These are phyloP conservation scores for Sylvia atricapilla DNA, from an alignment of 2,113 vertebrate genomes.

Conservation along the genomic window DNA sequence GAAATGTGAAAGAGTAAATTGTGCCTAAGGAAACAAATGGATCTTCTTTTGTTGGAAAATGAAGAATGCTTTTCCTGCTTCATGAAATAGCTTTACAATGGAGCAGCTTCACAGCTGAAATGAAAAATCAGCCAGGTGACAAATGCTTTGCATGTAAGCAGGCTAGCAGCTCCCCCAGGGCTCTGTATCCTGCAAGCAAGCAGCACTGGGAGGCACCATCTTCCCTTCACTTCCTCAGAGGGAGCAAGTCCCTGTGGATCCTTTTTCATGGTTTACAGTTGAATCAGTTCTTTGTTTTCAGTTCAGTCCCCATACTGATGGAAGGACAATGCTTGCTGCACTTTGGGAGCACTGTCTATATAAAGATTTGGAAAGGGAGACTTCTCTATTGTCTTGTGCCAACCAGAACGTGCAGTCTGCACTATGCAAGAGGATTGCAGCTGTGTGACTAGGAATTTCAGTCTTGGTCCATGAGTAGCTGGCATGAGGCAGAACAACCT, in stretches of 20 bases:
- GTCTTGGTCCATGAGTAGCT: not conserved
- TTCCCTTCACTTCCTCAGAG: not conserved
- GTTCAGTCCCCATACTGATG: not conserved
- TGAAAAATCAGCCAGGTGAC: slow-evolving; percentile 32
- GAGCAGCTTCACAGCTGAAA: slow-evolving; percentile 26
- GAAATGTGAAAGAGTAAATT: slow-evolving; percentile 21
- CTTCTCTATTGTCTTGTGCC: not conserved
- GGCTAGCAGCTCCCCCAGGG: not conserved
- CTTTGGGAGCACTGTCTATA: not conserved
- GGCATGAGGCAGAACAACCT: not conserved
- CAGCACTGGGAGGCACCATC: not conserved
- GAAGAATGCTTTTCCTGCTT: not conserved
- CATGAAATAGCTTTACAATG: slow-evolving; percentile 30
- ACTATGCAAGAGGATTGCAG: not conserved
- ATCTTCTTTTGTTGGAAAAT: slow-evolving; percentile 10
- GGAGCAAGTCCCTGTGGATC: not conserved
- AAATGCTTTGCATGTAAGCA: not conserved
- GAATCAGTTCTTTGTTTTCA: slow-evolving; percentile 38
- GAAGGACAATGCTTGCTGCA: not conserved
- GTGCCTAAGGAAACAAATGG: slow-evolving; percentile 34
- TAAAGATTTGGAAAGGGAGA: slow-evolving; percentile 31
- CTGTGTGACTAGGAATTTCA: not conserved
- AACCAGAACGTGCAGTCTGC: not conserved
- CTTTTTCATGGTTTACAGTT: slow-evolving; percentile 21
- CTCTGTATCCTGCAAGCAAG: not conserved